Evolutionary conservation across 2,888 invertebrate species (phyloP), one percentile per base, ranked within the genome.

Genomic region (Therioaphis trifolii): DNA sequence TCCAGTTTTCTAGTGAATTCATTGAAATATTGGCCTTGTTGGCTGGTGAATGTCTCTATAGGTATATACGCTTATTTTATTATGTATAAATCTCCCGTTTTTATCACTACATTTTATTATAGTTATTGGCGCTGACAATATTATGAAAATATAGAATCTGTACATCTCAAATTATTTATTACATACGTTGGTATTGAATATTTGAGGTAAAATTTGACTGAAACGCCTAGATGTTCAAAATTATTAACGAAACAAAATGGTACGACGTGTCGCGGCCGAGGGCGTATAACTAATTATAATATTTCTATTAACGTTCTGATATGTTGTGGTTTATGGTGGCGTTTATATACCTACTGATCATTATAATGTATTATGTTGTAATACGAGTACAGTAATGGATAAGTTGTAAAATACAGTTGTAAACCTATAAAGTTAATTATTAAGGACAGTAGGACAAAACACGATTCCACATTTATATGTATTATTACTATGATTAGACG

Each of bases 11-110:
- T 61, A 40, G 12, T n/a, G n/a, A 29, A 49, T 27, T 77, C 77
- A 15, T 68, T 78, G 24, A 68, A 77, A 68, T 35, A 52, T 68
- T 18, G 68, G 15, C 78, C 68, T 78, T 52, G 78, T 66, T 29
- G 21, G 3, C 21, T 21, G 40, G 77, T 66, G 66, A 78, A 78
- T 35, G 77, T 52, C 29, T 49, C 40, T 35, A 35, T 35, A 35
- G 12, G 9, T 49, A 24, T 21, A 12, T 40, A n/a, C 29, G 14
- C n/a, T 49, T n/a, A 27, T 72, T 72, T 49, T 0, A 29, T 49
- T 49, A 29, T 29, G 9, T 4, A n/a, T 52, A 18, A 35, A 24
- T 58, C 2, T 24, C 21, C 12, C 58, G 2, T 75, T 75, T 75
- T 55, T 55, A 29, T 52, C 4, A 52, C n/a, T 9, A 7, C 27